Base-by-base conservation (phyloP, 2,113 vertebrate genomes). In the Caranx melampygus region DNA sequence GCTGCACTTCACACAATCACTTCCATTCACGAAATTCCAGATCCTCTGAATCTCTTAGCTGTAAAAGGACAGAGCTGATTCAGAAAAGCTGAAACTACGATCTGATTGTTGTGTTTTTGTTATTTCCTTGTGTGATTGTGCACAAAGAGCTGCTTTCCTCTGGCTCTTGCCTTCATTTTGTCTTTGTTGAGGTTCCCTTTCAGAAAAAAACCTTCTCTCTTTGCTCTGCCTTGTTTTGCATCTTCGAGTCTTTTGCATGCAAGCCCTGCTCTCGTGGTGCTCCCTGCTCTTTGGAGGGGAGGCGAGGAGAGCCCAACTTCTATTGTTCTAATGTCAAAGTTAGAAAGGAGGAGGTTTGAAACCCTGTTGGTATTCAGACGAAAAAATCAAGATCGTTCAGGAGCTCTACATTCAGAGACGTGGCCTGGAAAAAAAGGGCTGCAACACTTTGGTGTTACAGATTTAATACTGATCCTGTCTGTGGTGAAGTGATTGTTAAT, bases 311-410 rank as follows among this genome's bases (percentile, higher is more conserved):
- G 88, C 72, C 90, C 88, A 83, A 87, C 76, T 75, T 72, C 75
- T 73, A 84, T 92, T 90, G 84, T 92, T 89, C 87, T 91, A 88
- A 85, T 83, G 91, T 92, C 88, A 89, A 85, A 89, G 85, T 89
- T 90, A 83, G 85, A 90, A 91, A 71, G 69, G 73, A 90, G 87
- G 83, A 86, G 83, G 83, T 86, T 85, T 85, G 72, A 87, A 85
- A 82, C 75, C 78, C 85, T 61, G 75, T 84, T 84, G 76, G 68
- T 91, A 74, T 89, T 88, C 78, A 79, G 80, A 71, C 62, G 47
- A 80, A 87, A 87, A 87, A 88, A 88, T 90, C 84, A 83, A 68
- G 59, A 77, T 59, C 45, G 21, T 74, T 79, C 81, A 44, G 55
- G 79, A 63, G 58, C 78, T 69, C 49, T 77, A 60, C 45, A 60